Conservation (phyloP, 2,888 invertebrate genomes). For the Acronicta leporina region DNA sequence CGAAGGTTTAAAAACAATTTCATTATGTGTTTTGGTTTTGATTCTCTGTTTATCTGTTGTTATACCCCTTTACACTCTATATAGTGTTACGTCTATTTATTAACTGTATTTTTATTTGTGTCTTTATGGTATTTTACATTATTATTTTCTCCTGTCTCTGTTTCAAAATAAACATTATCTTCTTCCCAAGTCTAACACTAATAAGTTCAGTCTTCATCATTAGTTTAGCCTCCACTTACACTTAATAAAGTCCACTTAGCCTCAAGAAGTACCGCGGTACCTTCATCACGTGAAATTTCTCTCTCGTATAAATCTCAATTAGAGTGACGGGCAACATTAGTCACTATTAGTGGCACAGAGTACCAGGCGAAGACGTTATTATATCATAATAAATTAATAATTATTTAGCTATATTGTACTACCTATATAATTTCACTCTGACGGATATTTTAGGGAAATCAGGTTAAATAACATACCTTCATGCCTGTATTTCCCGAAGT, state of each 20-base stretch:
- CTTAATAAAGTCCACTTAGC: conserved; percentile 44
- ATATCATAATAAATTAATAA: conserved; percentile 48
- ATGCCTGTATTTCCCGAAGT: too few species aligned
- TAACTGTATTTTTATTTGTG: too few species aligned
- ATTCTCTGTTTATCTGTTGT: too few species aligned
- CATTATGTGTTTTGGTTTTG: too few species aligned
- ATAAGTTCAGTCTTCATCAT: conserved; percentile 1
- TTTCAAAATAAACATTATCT: not conserved
- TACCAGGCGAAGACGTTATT: conserved; percentile 18
- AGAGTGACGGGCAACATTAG: conserved; percentile 52
- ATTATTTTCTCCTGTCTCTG: not conserved
- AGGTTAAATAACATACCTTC: too few species aligned
- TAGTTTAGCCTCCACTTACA: conserved; percentile 11
- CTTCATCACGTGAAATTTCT: conserved; percentile 26
- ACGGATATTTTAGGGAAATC: too few species aligned
- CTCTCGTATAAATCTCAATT: conserved; percentile 55
- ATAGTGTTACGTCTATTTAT: too few species aligned
- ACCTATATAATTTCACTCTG: not conserved
- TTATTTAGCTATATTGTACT: conserved; percentile 17
- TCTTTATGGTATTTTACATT: too few species aligned
- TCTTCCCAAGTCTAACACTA: conserved; percentile 1
- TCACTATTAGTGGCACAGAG: conserved; percentile 47
- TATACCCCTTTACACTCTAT: too few species aligned
- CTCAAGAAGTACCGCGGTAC: conserved; percentile 21
- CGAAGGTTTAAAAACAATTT: too few species aligned